Conservation (phyloP, 2,113 vertebrate species). For the Dipodomys spectabilis region DNA sequence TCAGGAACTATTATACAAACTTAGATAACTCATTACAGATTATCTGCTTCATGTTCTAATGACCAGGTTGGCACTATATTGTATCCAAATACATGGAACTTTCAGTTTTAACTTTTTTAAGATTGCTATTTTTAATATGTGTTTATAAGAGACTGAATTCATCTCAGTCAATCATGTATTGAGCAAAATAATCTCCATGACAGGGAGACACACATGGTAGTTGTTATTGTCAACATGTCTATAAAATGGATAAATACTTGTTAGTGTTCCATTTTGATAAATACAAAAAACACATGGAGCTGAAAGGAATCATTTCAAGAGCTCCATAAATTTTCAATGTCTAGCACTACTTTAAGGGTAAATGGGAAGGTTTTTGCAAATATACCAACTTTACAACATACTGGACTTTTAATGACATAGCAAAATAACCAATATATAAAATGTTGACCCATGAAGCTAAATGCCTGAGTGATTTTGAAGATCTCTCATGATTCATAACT, state of each 20-base stretch:
- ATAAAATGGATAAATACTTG: constrained; percentile 76
- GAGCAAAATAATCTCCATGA: constrained; percentile 71
- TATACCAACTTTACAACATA: not conserved
- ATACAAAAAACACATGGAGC: constrained; percentile 75
- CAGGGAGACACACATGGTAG: constrained; percentile 67
- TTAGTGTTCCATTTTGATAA: constrained; percentile 76
- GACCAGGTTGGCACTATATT: constrained; percentile 34
- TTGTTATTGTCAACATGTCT: constrained; percentile 70
- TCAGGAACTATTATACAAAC: constrained; percentile 57
- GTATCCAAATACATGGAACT: constrained; percentile 53
- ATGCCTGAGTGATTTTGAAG: not conserved
- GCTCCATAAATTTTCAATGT: constrained; percentile 63
- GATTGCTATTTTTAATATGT: constrained; percentile 76
- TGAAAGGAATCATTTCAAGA: constrained; percentile 63
- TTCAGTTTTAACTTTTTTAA: constrained; percentile 54
- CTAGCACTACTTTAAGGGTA: constrained; percentile 68
- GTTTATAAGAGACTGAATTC: constrained; percentile 72
- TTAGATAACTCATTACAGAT: constrained; percentile 53
- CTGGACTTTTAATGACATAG: constrained; percentile 20
- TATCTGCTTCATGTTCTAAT: constrained; percentile 40
- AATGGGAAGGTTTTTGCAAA: constrained; percentile 48
- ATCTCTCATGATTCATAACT: not conserved
- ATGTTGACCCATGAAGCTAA: not conserved
- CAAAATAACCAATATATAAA: not conserved
- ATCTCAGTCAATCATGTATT: constrained; percentile 73